Evolutionary conservation across 2,888 invertebrate species (phyloP).

Genomic region (Drosophila pseudotalamancana): DNA sequence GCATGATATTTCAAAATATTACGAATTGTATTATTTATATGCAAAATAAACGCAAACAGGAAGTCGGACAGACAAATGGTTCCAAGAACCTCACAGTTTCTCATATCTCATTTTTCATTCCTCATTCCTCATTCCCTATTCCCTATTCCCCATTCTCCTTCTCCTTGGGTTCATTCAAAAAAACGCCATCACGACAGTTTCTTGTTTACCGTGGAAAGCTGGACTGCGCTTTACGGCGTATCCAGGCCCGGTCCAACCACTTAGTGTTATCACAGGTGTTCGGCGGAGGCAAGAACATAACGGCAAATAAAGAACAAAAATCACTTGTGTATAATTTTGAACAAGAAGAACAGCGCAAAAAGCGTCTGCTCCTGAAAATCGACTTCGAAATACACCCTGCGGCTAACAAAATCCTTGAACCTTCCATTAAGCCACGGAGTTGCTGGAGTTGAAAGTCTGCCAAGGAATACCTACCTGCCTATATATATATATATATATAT

Average conservation of each 20-base stretch:
- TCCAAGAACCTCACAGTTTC: conserved; percentile 1
- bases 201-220: conserved; percentile 34
- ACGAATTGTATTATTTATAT: conserved; percentile 53
- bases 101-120: too few relatives aligned
- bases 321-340: conserved; percentile 47
- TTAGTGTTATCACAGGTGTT: conserved; percentile 53
- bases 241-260: neutral
- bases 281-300: conserved; percentile 12
- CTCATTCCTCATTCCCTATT: too few relatives aligned
- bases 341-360: conserved; percentile 3
- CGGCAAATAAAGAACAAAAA: conserved; percentile 40
- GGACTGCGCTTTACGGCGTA: neutral
- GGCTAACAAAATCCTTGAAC: neutral
- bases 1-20: conserved; percentile 30
- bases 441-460: too few relatives aligned
- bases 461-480: too few relatives aligned
- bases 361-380: neutral
- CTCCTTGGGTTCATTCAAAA: conserved; percentile 2
- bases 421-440: neutral
- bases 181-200: conserved; percentile 10
- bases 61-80: conserved; percentile 12
- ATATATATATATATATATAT: too few relatives aligned
- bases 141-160: conserved; percentile 30
- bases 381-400: conserved; percentile 9
- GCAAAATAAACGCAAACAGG: conserved; percentile 22